Conservation (phyloP, 2,113 vertebrate genomes). For the Turdus rufiventris region DNA sequence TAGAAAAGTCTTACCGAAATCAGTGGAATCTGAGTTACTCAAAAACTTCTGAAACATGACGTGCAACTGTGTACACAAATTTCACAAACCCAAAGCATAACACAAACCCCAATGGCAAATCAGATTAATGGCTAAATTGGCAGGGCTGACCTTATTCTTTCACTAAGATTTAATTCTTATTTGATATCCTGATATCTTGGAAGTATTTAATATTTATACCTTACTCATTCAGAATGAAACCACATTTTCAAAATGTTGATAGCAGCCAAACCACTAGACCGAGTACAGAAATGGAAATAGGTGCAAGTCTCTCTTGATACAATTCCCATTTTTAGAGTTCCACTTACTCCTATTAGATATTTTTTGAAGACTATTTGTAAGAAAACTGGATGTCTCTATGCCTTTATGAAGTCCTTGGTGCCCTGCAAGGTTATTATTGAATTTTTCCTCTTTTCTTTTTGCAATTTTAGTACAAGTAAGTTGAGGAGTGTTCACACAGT, state of each 20-base stretch:
- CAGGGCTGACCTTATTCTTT: not conserved
- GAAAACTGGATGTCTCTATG: not conserved
- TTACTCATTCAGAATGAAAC: not conserved
- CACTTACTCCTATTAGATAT: not conserved
- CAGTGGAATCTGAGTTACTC: not conserved
- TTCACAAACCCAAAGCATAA: not conserved
- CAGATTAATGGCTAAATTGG: not conserved
- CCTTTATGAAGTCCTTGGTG: not conserved
- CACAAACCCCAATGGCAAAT: not conserved
- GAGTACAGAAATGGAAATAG: not conserved
- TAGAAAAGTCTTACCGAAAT: not conserved
- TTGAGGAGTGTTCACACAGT: not conserved
- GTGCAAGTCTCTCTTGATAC: not conserved
- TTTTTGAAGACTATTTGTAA: not conserved
- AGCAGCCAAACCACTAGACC: not conserved
- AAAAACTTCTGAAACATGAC: not conserved
- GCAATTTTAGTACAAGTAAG: not conserved
- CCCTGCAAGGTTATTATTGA: not conserved
- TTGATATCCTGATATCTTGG: not conserved
- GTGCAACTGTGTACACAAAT: not conserved
- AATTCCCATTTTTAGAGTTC: not conserved
- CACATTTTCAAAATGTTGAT: not conserved
- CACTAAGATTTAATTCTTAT: not conserved
- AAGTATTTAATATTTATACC: not conserved
- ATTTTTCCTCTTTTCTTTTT: not conserved